A percentile compares a stretch with the other conserved stretches of the same genome.
Conservation (phyloP, 2,888 invertebrate species). For the Malthinus flaveolus region DNA sequence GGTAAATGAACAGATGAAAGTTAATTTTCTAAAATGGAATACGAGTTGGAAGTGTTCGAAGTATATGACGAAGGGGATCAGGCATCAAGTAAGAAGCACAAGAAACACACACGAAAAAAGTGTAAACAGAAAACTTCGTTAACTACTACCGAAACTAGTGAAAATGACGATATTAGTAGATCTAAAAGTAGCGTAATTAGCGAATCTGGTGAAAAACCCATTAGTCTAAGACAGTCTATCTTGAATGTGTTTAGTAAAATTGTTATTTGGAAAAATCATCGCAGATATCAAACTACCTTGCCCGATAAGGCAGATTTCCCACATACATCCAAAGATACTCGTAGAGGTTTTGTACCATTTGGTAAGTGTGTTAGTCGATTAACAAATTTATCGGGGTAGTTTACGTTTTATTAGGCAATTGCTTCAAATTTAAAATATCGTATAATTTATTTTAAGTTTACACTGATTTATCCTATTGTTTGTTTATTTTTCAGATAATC, state of each 20-base stretch:
- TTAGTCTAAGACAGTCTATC: constrained; percentile 65
- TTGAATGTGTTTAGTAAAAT: constrained; percentile 55
- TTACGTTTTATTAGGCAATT: neutral
- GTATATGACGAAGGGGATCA: constrained; percentile 51
- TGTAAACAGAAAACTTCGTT: constrained; percentile 49
- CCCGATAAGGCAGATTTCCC: constrained; percentile 51
- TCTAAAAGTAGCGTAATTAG: constrained; percentile 49
- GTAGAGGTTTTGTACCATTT: constrained; percentile 50
- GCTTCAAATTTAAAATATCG: neutral
- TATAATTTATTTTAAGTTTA: too few relatives aligned
- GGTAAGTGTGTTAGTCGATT: constrained; percentile 43
- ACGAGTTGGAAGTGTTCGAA: constrained; percentile 60
- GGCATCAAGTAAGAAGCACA: constrained; percentile 46
- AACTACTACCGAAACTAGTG: constrained; percentile 37
- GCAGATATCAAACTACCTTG: constrained; percentile 51
- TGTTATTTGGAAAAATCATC: constrained; percentile 56
- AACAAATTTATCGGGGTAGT: neutral
- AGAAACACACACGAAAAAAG: constrained; percentile 53
- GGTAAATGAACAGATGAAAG: constrained; percentile 15
- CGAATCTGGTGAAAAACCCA: constrained; percentile 52
- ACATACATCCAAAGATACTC: constrained; percentile 50
- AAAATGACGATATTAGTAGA: constrained; percentile 47
- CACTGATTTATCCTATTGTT: neutral
- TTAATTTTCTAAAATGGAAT: constrained; percentile 48
- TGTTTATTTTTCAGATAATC: constrained; percentile 81